Base-by-base conservation (phyloP, 1,140 invertebrate species). In the Melanaphis sacchari region DNA sequence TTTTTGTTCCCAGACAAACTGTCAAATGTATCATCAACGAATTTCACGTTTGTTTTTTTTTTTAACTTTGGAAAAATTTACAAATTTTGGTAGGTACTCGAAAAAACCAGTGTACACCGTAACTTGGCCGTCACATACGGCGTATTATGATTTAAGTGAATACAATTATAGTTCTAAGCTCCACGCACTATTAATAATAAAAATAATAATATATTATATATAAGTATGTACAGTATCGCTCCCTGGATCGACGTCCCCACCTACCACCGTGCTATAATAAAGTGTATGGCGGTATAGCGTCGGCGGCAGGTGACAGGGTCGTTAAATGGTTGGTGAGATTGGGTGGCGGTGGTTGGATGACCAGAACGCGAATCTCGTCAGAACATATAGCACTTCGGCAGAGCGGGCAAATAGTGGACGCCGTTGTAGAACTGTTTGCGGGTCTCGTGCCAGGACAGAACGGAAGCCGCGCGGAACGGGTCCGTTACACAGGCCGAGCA, bases 351-450 rank as follows among this genome's bases (percentile, higher is more conserved):
- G 59, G 36, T 38, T 38, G 36, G 46, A 22, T 24, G 46, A 1
- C 21, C 2, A 2, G 4, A 9, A n/a, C 59, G 31, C 59, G 26
- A 66, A 66, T 66, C 11, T 59, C 22, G 4, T 96, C 96, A 98
- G 94, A 98, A 98, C 40, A 96, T 96, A 94, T 96, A 96, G 95
- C 97, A 98, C 88, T 96, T 95, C 59, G 96, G 96, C 90, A 96
- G 94, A 7, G 97, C 97, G 41, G 97, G 97, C 41, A 96, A 95
- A 94, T 96, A 97, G n/a, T 96, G 96, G 11, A 96, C 97, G 54
- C 97, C 97, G 93, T 96, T 97, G 95, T 96, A 97, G 21, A 97
- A 95, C 95, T 97, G 97, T 94, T 97, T 97, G 0, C 96, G 96
- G 1, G 97, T 96, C 40, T 95, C 96, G 94, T 97, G 96, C 97